A percentile compares a stretch with the other conserved stretches of the same genome.
These are phyloP conservation scores for Drosophila merina DNA, from an alignment of 2,888 invertebrate species.

Conservation along the genomic window DNA sequence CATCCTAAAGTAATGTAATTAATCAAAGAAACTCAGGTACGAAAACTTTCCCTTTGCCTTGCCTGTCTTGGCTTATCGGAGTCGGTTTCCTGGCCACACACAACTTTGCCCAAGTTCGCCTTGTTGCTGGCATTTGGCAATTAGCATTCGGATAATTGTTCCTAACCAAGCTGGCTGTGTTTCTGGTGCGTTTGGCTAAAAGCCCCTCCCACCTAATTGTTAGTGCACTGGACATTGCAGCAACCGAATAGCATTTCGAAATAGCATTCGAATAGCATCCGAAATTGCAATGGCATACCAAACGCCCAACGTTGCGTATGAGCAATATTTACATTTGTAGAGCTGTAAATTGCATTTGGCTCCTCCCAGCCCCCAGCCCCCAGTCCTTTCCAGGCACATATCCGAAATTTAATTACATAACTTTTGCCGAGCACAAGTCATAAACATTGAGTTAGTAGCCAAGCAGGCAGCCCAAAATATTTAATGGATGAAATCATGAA, in stretches of 20 bases:
- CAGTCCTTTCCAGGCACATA: conserved; percentile 24
- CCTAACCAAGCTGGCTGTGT: neutral
- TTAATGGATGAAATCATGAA: conserved; percentile 54
- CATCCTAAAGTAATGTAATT: neutral
- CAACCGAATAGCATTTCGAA: conserved; percentile 1
- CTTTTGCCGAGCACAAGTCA: conserved; percentile 23
- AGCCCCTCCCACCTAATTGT: conserved; percentile 19
- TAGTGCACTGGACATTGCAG: conserved; percentile 1
- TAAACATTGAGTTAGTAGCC: conserved; percentile 39
- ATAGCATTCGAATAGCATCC: neutral
- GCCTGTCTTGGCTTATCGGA: conserved; percentile 6
- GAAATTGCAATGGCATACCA: conserved; percentile 32
- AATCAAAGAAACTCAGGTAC: neutral
- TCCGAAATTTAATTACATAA: conserved; percentile 62
- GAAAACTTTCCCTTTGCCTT: conserved; percentile 3
- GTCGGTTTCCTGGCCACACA: conserved; percentile 5
- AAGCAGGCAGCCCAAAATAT: conserved; percentile 38
- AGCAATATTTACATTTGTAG: conserved; percentile 59
- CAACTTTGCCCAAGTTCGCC: conserved; percentile 10
- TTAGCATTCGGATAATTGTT: conserved; percentile 36
- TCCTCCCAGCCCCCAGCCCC: conserved; percentile 18
- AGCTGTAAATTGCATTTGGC: conserved; percentile 66
- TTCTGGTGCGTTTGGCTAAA: conserved; percentile 7
- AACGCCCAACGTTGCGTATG: conserved; percentile 63
- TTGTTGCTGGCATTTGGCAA: conserved; percentile 24